Percentiles rank a stretch among this genome's conserved stretches.
phyloP scores from a whole-genome alignment of 2,113 vertebrate genomes.

The Epinephelus lanceolatus region DNA sequence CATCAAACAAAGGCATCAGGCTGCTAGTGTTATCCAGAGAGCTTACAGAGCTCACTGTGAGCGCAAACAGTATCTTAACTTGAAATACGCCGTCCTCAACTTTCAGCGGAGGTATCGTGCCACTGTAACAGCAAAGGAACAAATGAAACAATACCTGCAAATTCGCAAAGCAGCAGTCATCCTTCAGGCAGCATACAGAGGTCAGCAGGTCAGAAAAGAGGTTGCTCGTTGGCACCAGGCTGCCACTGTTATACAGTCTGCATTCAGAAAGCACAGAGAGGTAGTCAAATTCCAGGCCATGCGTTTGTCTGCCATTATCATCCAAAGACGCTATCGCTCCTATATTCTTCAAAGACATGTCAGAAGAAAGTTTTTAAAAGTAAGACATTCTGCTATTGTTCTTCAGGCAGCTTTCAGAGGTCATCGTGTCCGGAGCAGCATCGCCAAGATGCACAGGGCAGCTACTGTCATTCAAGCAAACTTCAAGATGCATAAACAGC shows the following conservation, averaged over 20 bases:
- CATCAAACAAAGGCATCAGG: slow-evolving; percentile 76
- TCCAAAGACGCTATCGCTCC: slow-evolving; percentile 87
- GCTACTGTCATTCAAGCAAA: slow-evolving; percentile 85
- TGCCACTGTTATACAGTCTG: slow-evolving; percentile 86
- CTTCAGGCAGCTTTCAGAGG: slow-evolving; percentile 83
- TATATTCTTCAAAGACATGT: slow-evolving; percentile 69
- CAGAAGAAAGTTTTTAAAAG: slow-evolving; percentile 71
- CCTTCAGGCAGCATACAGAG: slow-evolving; percentile 87
- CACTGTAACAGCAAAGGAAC: slow-evolving; percentile 20
- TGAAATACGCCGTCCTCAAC: neutral
- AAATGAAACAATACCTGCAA: slow-evolving; percentile 77
- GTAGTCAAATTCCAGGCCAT: slow-evolving; percentile 79
- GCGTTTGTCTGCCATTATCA: slow-evolving; percentile 81
- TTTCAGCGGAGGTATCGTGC: slow-evolving; percentile 53
- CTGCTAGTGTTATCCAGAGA: slow-evolving; percentile 36
- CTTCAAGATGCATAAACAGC: slow-evolving; percentile 82
- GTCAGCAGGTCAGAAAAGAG: slow-evolving; percentile 74
- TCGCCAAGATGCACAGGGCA: slow-evolving; percentile 67
- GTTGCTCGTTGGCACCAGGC: slow-evolving; percentile 77
- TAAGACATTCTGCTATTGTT: slow-evolving; percentile 67
- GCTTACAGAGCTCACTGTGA: slow-evolving; percentile 21
- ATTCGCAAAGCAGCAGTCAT: slow-evolving; percentile 71
- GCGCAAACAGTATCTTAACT: neutral
- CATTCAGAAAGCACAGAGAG: slow-evolving; percentile 81
- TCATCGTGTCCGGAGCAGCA: slow-evolving; percentile 49